Conservation (phyloP, 2,113 vertebrate genomes). For the Podarcis cretensis region DNA sequence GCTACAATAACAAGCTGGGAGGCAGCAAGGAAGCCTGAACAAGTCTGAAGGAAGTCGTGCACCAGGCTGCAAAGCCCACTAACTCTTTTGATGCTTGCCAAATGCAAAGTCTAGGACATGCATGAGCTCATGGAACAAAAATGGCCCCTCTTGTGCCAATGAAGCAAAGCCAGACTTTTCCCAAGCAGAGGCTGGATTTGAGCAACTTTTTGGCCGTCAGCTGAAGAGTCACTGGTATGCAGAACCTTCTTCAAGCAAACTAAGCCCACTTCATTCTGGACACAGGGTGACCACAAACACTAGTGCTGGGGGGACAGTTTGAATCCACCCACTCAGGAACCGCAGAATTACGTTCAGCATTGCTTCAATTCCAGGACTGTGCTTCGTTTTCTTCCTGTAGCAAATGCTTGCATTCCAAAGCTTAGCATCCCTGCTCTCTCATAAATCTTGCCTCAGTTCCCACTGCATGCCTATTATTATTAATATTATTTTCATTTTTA, state of each 20-base stretch:
- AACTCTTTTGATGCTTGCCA: background rate
- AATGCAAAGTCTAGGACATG: slow-evolving; percentile 3
- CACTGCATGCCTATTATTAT: background rate
- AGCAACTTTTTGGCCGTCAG: background rate
- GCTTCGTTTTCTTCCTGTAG: background rate
- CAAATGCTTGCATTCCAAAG: background rate
- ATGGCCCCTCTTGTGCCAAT: slow-evolving; percentile 63
- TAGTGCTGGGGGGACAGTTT: background rate
- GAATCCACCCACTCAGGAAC: background rate
- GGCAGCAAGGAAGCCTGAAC: background rate
- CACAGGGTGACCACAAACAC: too few species aligned
- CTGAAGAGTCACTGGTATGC: too few species aligned
- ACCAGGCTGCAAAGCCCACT: background rate
- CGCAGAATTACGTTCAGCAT: background rate
- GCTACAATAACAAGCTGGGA: background rate
- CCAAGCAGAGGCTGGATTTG: background rate
- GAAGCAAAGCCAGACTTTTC: slow-evolving; percentile 43
- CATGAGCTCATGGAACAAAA: slow-evolving; percentile 69
- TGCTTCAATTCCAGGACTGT: background rate
- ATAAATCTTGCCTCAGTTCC: background rate
- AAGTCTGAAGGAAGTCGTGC: background rate
- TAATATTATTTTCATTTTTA: background rate
- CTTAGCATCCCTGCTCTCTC: background rate
- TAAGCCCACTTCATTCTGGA: too few species aligned
- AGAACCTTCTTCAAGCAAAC: background rate